Evolutionary conservation across 1,140 invertebrate species (phyloP).

Genomic region (Paracyclopina nana): DNA sequence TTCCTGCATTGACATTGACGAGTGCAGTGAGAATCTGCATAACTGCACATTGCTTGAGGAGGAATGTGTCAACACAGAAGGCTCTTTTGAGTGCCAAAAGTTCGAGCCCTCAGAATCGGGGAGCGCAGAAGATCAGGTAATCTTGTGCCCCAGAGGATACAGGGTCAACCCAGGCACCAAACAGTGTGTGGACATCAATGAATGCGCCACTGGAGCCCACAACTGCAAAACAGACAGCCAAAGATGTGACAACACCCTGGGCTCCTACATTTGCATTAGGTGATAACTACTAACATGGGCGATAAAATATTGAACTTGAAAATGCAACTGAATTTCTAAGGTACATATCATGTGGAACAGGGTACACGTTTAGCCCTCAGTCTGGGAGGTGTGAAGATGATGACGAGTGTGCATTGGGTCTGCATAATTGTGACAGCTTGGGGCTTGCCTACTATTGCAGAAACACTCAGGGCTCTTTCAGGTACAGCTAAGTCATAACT

Average conservation of each 20-base stretch:
- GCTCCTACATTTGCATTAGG: slow-evolving; percentile 60
- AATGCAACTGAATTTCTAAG: too few relatives aligned
- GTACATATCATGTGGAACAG: slow-evolving; percentile 74
- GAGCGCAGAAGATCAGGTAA: not conserved
- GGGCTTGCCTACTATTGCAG: slow-evolving; percentile 51
- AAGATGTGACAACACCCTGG: slow-evolving; percentile 71
- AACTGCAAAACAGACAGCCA: slow-evolving; percentile 34
- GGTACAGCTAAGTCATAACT: slow-evolving; percentile 42
- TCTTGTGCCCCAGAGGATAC: slow-evolving; percentile 2
- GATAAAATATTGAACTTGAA: too few relatives aligned
- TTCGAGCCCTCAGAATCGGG: not conserved
- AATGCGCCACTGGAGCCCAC: slow-evolving; percentile 20
- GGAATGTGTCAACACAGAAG: not conserved
- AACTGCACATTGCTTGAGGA: slow-evolving; percentile 25
- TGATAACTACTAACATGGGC: not conserved
- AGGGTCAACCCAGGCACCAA: slow-evolving; percentile 14
- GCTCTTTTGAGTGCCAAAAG: not conserved
- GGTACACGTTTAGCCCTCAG: slow-evolving; percentile 74
- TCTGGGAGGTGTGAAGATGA: slow-evolving; percentile 77
- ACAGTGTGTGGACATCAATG: slow-evolving; percentile 28
- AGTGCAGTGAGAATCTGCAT: slow-evolving; percentile 24
- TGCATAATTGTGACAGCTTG: slow-evolving; percentile 47
- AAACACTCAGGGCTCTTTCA: slow-evolving; percentile 38
- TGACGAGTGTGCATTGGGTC: slow-evolving; percentile 65
- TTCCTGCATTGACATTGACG: slow-evolving; percentile 25